phyloP scores from a whole-genome alignment of 30 jellyfish, hydroid and myxozoan genomes.

The Aurelia sp. region DNA sequence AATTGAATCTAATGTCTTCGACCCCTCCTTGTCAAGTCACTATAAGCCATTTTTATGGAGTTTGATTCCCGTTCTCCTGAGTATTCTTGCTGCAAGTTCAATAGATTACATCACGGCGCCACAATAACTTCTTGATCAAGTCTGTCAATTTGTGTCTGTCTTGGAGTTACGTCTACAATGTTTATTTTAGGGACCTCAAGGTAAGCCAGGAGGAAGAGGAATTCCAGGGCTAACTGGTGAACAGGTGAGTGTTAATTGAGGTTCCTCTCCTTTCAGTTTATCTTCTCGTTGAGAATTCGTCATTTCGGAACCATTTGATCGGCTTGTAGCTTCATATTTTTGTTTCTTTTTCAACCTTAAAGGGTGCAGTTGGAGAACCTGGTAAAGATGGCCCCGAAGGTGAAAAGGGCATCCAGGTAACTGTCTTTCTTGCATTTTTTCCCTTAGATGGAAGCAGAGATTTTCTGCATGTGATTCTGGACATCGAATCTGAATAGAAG shows the following conservation, averaged over 20 bases:
- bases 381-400: constrained; percentile 62
- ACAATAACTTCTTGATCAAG: not conserved
- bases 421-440: not conserved
- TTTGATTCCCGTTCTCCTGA: no score
- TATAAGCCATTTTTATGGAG: no score
- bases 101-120: not conserved
- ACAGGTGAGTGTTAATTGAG: not conserved
- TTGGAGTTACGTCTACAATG: not conserved
- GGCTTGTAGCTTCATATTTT: no score
- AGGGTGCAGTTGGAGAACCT: constrained; percentile 31
- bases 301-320: no score
- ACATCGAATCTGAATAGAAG: no score
- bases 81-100: no score
- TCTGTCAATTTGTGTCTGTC: not conserved
- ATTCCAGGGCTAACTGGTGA: constrained; percentile 52
- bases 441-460: not conserved
- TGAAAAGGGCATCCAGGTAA: constrained; percentile 52
- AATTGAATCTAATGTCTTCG: no score
- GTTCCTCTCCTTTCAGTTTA: not conserved
- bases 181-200: constrained; percentile 61
- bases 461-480: not conserved
- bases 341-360: no score
- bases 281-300: no score
- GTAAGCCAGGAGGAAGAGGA: constrained; percentile 70
- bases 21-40: no score